These are phyloP conservation scores for Linnaemya vulpina DNA, from an alignment of 2,888 invertebrate genomes.

Conservation along the genomic window DNA sequence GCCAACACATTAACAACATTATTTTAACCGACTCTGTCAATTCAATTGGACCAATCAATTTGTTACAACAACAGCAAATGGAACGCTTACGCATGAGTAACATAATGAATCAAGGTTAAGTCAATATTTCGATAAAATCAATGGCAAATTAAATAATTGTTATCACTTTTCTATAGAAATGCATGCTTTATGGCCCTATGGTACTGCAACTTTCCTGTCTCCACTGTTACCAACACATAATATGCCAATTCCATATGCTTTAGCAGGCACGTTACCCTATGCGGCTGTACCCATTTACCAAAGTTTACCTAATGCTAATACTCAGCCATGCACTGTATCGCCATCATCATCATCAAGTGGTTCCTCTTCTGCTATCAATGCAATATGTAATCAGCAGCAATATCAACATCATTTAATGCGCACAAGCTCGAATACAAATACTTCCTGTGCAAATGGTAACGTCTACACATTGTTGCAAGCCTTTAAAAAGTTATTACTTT, in stretches of 20 bases:
- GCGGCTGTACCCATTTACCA: conserved; percentile 76
- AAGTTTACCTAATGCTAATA: conserved; percentile 49
- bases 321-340: conserved; percentile 68
- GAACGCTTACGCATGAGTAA: conserved; percentile 76
- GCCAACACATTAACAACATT: not conserved
- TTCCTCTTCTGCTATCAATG: conserved; percentile 39
- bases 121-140: not conserved
- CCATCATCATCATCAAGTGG: conserved; percentile 63
- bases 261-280: conserved; percentile 74
- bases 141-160: not conserved
- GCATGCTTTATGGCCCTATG: conserved; percentile 77
- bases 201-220: conserved; percentile 77
- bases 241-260: conserved; percentile 75
- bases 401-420: conserved; percentile 49
- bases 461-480: not conserved
- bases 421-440: conserved; percentile 37
- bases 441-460: conserved; percentile 41
- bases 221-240: conserved; percentile 76
- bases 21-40: conserved; percentile 20
- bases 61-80: conserved; percentile 74
- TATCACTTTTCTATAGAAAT: conserved; percentile 73
- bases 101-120: conserved; percentile 76
- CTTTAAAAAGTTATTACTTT: not conserved
- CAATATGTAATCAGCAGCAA: conserved; percentile 36
- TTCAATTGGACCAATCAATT: conserved; percentile 10